Evolutionary conservation across 2,113 vertebrate genomes (phyloP).

Genomic region (Spea multiplicata): DNA sequence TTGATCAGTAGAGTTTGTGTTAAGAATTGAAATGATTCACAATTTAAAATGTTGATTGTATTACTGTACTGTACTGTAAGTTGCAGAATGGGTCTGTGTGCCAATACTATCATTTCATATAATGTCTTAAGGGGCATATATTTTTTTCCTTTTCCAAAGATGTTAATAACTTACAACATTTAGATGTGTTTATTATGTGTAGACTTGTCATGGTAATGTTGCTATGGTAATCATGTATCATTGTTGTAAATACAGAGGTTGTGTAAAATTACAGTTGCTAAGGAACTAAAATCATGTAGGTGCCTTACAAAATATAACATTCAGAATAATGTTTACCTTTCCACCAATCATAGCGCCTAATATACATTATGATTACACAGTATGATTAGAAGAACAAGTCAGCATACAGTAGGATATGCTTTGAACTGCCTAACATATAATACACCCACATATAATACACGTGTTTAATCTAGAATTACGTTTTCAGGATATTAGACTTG

Average conservation of each 20-base stretch:
- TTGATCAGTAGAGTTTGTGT: neutral
- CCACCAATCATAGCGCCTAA: too few relatives aligned
- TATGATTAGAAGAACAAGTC: too few relatives aligned
- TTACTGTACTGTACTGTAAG: neutral
- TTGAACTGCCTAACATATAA: too few relatives aligned
- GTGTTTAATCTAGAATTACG: too few relatives aligned
- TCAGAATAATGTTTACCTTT: neutral
- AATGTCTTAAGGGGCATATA: neutral
- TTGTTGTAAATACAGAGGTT: slow-evolving; percentile 21
- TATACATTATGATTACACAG: too few relatives aligned
- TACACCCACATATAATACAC: too few relatives aligned
- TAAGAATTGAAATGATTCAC: neutral
- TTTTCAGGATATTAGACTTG: too few relatives aligned
- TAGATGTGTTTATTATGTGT: slow-evolving; percentile 16
- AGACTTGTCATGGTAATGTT: slow-evolving; percentile 5
- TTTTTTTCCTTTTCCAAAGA: slow-evolving; percentile 4
- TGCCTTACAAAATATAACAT: slow-evolving; percentile 5
- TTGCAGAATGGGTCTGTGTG: neutral
- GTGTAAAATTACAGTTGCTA: slow-evolving; percentile 25
- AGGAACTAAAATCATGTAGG: slow-evolving; percentile 3
- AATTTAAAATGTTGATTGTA: neutral
- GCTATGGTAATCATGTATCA: slow-evolving; percentile 30
- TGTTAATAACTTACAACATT: slow-evolving; percentile 4
- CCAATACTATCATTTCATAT: neutral
- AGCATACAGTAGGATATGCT: too few relatives aligned